Base-by-base conservation (phyloP, 2,113 vertebrate species). In the Psilopogon haemacephalus region DNA sequence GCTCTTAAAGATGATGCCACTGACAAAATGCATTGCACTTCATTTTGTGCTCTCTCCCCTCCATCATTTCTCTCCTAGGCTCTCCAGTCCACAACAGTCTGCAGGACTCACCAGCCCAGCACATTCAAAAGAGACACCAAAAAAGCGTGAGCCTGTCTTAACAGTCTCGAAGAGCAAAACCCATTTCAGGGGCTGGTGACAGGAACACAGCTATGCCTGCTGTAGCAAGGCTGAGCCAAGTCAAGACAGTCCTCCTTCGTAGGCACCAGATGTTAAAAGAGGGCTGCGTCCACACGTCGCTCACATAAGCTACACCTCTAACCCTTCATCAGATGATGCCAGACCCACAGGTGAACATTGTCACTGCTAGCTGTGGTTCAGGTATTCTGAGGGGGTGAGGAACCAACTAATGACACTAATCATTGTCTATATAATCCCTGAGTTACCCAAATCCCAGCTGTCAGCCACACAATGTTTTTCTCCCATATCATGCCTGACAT, bases 381-480 rank as follows among this genome's bases (percentile, higher is more conserved):
- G 37, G 12, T 3, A 5, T 32, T 88, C 38, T 73, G 30, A 2
- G 1, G 1, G 38, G 4, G 16, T 38, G 4, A 91, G 15, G 35
- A 90, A 21, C 8, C 0, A 1, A 5, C 28, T 20, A 37, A 37
- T 86, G 32, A 11, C 52, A 56, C 44, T 62, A 50, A 80, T 50
- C 33, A 13, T 12, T 63, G 56, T 6, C 32, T 21, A 11, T 23
- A 48, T 6, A 37, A 78, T 12, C 46, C 59, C 33, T 27, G 30
- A 64, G 33, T 5, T 55, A 32, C 15, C 9, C 64, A 69, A 42
- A 52, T 7, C 26, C 16, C 65, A 63, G n/a, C 5, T 44, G 5
- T 40, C 73, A 80, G 48, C 20, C 67, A n/a, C 24, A 69, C 0
- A 0, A 16, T 46, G 1, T 0, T 44, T 12, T 37, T 87, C 11